These are phyloP conservation scores for Spodoptera littoralis DNA, from an alignment of 2,888 invertebrate species.

Conservation along the genomic window DNA sequence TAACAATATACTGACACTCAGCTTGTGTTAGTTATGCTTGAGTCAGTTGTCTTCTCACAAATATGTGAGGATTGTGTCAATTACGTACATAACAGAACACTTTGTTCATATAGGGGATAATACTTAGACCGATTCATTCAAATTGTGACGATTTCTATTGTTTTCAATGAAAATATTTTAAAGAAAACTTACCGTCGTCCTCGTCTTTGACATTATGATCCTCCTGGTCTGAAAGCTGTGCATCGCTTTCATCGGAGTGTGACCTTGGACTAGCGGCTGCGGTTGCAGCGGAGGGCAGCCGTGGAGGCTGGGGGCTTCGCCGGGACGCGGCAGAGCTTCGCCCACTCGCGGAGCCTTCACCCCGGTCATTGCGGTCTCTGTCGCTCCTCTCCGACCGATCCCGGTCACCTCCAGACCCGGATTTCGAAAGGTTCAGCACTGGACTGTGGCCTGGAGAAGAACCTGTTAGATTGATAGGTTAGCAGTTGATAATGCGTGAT, in stretches of 20 bases:
- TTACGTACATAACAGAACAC: background rate
- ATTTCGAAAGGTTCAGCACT: slow-evolving; percentile 96
- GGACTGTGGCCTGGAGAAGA: slow-evolving; percentile 97
- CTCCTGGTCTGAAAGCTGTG: slow-evolving; percentile 95
- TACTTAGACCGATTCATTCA: too few relatives aligned
- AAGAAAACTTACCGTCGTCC: slow-evolving; percentile 90
- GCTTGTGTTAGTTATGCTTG: slow-evolving; percentile 3
- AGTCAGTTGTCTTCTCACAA: background rate
- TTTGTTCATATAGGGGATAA: too few relatives aligned
- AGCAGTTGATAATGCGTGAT: slow-evolving; percentile 1
- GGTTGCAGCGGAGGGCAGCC: slow-evolving; percentile 86
- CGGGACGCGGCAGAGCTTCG: slow-evolving; percentile 89
- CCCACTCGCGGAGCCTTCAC: slow-evolving; percentile 86
- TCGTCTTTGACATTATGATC: slow-evolving; percentile 95
- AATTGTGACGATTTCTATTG: too few relatives aligned
- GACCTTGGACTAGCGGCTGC: slow-evolving; percentile 91
- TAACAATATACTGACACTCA: slow-evolving; percentile 31
- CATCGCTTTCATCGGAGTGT: slow-evolving; percentile 94
- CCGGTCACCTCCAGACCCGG: slow-evolving; percentile 93
- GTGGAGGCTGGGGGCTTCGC: slow-evolving; percentile 89
- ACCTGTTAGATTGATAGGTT: slow-evolving; percentile 81
- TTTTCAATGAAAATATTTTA: too few relatives aligned
- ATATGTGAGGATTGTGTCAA: background rate
- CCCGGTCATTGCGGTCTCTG: slow-evolving; percentile 88
- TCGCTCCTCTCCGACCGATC: slow-evolving; percentile 89